Conservation (phyloP, 2,113 vertebrate species). For the Psammodynastes pulverulentus region DNA sequence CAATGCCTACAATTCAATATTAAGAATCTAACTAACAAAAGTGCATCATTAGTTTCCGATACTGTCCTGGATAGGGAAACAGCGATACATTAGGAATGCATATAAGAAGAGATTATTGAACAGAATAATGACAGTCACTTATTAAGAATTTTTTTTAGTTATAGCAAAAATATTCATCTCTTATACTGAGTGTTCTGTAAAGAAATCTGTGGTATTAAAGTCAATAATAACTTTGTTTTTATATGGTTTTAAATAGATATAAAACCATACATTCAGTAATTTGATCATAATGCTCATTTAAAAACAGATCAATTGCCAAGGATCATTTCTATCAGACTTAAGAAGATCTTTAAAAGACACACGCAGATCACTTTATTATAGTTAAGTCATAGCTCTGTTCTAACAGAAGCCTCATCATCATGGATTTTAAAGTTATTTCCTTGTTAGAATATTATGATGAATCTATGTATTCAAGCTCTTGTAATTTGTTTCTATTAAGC, state of each 20-base stretch:
- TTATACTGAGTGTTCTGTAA: not conserved
- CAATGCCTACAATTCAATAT: slow-evolving; percentile 10
- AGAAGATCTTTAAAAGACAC: slow-evolving; percentile 2
- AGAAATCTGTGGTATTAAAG: not conserved
- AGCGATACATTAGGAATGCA: not conserved
- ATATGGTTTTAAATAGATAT: not conserved
- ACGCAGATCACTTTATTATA: slow-evolving; percentile 53
- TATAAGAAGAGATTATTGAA: slow-evolving; percentile 23
- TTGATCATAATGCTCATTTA: not conserved
- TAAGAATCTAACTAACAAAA: slow-evolving; percentile 50
- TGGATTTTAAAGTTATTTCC: slow-evolving; percentile 50
- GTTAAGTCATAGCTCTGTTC: slow-evolving; percentile 36
- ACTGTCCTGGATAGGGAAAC: slow-evolving; percentile 14
- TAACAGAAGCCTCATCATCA: slow-evolving; percentile 25
- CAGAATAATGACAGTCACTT: slow-evolving; percentile 47
- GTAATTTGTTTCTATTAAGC: slow-evolving; percentile 59
- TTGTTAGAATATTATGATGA: slow-evolving; percentile 43
- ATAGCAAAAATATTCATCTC: not conserved
- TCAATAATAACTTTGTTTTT: not conserved
- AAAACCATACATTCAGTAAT: not conserved
- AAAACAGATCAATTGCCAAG: not conserved
- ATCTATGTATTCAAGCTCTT: slow-evolving; percentile 53
- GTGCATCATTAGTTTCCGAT: not conserved
- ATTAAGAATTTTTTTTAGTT: slow-evolving; percentile 44
- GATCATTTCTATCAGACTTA: slow-evolving; percentile 18